A percentile compares a stretch with the other conserved stretches of the same genome.
Evolutionary conservation across 2,113 vertebrate species (phyloP).

Genomic region (Podarcis cretensis): DNA sequence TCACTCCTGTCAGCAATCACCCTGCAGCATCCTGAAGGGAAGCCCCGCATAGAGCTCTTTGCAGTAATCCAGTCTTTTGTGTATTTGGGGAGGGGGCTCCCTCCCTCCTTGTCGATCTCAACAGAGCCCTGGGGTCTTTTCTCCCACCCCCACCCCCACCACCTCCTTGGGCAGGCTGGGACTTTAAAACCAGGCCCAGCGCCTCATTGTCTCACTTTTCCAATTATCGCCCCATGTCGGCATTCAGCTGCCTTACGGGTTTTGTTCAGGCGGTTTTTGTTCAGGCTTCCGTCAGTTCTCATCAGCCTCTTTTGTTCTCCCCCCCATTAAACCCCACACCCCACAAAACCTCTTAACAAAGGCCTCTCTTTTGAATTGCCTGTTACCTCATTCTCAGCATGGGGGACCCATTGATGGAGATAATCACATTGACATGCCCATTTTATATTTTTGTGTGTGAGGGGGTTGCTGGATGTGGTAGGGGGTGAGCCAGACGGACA

Average conservation of each 20-base stretch:
- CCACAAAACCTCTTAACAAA: conserved; percentile 45
- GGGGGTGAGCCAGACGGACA: conserved; percentile 44
- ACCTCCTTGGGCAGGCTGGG: neutral
- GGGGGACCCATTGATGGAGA: conserved; percentile 62
- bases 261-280: conserved; percentile 71
- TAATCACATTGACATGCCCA: conserved; percentile 47
- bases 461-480: neutral
- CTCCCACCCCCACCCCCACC: too few relatives aligned
- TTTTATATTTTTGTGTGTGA: too few relatives aligned
- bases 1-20: too few relatives aligned
- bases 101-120: neutral
- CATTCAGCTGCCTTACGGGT: conserved; percentile 69
- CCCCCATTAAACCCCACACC: conserved; percentile 52
- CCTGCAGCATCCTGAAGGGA: too few relatives aligned
- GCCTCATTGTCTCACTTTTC: conserved; percentile 70
- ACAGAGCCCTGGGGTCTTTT: too few relatives aligned
- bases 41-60: too few relatives aligned
- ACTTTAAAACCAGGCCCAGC: neutral
- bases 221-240: conserved; percentile 65
- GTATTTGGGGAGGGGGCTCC: neutral
- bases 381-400: conserved; percentile 70
- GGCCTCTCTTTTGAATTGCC: conserved; percentile 53
- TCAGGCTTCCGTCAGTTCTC: conserved; percentile 70
- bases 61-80: too few relatives aligned
- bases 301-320: conserved; percentile 64